phyloP scores from a whole-genome alignment of 2,113 vertebrate species.

The Rhinolophus ferrumequinum region DNA sequence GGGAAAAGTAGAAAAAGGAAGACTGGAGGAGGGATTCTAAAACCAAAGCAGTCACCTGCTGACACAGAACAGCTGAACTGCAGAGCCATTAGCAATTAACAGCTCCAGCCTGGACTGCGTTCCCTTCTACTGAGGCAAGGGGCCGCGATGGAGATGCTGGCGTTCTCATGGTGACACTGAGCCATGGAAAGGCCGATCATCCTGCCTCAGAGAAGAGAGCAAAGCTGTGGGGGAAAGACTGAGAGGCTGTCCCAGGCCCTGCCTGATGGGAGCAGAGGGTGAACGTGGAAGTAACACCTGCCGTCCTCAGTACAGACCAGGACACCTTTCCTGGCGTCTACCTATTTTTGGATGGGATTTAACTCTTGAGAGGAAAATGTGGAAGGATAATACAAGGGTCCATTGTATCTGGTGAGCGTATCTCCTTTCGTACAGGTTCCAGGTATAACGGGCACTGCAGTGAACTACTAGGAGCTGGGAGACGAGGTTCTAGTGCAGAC shows the following conservation, averaged over 20 bases:
- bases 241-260: rapidly evolving
- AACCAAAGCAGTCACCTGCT: rapidly evolving
- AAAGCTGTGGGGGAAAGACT: rapidly evolving
- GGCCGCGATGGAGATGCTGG: rapidly evolving
- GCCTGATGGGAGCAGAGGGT: rapidly evolving
- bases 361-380: not conserved
- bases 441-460: not conserved
- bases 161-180: rapidly evolving
- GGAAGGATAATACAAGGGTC: not conserved
- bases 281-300: rapidly evolving
- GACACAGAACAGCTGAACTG: not conserved
- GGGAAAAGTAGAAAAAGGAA: not conserved
- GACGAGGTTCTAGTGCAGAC: rapidly evolving
- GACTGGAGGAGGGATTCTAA: not conserved
- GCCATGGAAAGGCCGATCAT: rapidly evolving
- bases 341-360: not conserved
- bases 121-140: rapidly evolving
- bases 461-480: not conserved
- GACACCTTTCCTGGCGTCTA: not conserved
- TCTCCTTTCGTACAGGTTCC: too few relatives aligned
- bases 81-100: not conserved
- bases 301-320: rapidly evolving
- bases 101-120: not conserved
- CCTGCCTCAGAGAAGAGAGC: not conserved
- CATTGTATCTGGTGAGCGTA: rapidly evolving